Percentiles rank a stretch among this genome's conserved stretches.
phyloP scores from a whole-genome alignment of 2,113 vertebrate genomes.

The Sinocyclocheilus grahami region DNA sequence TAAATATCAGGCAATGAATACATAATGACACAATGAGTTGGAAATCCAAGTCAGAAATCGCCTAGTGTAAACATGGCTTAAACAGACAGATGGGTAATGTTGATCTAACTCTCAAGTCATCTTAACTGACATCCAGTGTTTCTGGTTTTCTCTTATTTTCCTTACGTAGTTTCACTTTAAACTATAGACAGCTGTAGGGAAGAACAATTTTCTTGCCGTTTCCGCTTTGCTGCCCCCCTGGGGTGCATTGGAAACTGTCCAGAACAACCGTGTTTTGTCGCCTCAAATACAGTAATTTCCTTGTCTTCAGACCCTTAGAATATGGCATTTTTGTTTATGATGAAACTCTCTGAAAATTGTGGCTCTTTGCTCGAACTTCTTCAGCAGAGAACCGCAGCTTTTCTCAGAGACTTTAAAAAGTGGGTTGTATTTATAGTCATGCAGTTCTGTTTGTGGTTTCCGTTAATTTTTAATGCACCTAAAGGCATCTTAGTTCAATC shows the following conservation, averaged over 20 bases:
- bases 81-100: constrained; percentile 13
- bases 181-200: constrained; percentile 9
- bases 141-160: background rate
- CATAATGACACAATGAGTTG: constrained; percentile 15
- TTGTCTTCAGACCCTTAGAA: background rate
- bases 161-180: background rate
- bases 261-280: background rate
- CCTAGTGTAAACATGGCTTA: background rate
- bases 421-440: constrained; percentile 10
- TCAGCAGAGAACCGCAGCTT: background rate
- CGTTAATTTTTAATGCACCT: constrained; percentile 15
- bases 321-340: constrained; percentile 8
- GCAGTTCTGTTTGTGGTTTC: background rate
- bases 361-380: background rate
- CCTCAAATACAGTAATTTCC: constrained; percentile 24
- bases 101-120: background rate
- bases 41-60: constrained; percentile 19
- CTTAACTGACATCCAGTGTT: background rate
- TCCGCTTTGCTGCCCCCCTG: constrained; percentile 12
- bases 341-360: constrained; percentile 6
- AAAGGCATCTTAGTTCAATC: constrained; percentile 6
- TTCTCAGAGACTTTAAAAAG: constrained; percentile 8
- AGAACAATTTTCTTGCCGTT: constrained; percentile 14
- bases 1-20: constrained; percentile 29
- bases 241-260: background rate